Evolutionary conservation across 2,113 vertebrate species (phyloP), one percentile per base, ranked within the genome.

Genomic region (Bungarus multicinctus): DNA sequence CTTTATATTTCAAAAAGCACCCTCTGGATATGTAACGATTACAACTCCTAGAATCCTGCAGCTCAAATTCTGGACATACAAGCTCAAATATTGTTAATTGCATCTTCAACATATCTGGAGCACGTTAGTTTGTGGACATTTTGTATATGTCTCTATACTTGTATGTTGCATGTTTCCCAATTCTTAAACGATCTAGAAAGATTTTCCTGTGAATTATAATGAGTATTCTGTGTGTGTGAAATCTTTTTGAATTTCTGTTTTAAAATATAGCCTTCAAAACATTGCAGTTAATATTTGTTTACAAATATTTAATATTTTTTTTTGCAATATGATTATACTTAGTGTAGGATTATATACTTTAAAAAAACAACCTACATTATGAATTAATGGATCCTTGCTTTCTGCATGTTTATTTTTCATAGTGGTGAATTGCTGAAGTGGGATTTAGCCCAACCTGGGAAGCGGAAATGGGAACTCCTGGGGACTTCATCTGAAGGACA

Each of bases 351-450:
- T 81, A 81, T 39, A 10, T 81, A 81, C 7, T 81, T 81, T 3
- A 52, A 74, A 43, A 81, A 81, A 81, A 81, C 18, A 43, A 39
- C 18, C 74, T 81, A 81, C 74, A 22, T 22, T 81, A 81, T 81
- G 18, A 39, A 81, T 43, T 43, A 81, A 81, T 34, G 39, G 18
- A 43, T 81, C 69, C 89, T 57, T 90, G 30, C 9, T 90, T 92
- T 50, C 39, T 74, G 14, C 34, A 54, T 88, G 0, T 92, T 94
- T 90, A 58, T 58, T 14, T 88, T 97, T 91, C 85, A 16, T 94
- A 99, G 99, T 20, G 99, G 99, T 0, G 99, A 99, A 94, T 89
- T 99, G 95, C 96, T 99, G 11, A 95, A 98, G 5, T 99, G 99
- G 99, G 98, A 99, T 96, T 95, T 99, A 95, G 93, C 96, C 55